Percentiles rank a stretch among this genome's conserved stretches.
Evolutionary conservation across 2,113 vertebrate genomes (phyloP).

Genomic region (Hydropotes inermis): DNA sequence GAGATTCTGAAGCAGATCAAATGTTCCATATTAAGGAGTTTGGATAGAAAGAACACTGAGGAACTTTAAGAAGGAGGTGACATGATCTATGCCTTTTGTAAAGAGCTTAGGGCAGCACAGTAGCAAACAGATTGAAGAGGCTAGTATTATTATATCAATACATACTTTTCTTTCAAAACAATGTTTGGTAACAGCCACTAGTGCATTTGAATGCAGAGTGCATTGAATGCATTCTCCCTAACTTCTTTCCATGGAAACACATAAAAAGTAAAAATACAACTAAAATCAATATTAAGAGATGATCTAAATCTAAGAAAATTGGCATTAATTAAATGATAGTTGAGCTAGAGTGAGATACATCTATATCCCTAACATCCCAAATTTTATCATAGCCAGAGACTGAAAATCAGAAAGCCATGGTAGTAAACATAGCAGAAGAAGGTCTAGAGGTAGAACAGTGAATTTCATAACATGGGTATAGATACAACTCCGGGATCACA

Average conservation of each 20-base stretch:
- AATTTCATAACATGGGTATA: background rate
- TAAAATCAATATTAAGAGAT: background rate
- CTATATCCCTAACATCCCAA: background rate
- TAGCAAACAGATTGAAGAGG: background rate
- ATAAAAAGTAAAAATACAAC: background rate
- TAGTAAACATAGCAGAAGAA: background rate
- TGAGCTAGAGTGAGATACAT: background rate
- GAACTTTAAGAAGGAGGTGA: background rate
- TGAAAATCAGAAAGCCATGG: background rate
- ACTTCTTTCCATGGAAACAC: background rate
- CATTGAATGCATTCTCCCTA: background rate
- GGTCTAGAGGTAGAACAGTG: background rate
- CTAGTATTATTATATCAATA: background rate
- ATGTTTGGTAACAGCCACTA: background rate
- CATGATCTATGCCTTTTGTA: background rate
- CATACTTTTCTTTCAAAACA: background rate
- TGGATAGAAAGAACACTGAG: background rate
- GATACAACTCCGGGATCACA: background rate
- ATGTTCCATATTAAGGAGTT: background rate
- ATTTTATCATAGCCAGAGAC: background rate
- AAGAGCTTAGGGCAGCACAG: background rate
- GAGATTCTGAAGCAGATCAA: background rate
- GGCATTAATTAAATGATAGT: background rate
- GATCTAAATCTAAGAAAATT: background rate
- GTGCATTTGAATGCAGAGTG: no score